These are phyloP conservation scores for Craseonycteris thonglongyai DNA, from an alignment of 2,113 vertebrate genomes.

Conservation along the genomic window DNA sequence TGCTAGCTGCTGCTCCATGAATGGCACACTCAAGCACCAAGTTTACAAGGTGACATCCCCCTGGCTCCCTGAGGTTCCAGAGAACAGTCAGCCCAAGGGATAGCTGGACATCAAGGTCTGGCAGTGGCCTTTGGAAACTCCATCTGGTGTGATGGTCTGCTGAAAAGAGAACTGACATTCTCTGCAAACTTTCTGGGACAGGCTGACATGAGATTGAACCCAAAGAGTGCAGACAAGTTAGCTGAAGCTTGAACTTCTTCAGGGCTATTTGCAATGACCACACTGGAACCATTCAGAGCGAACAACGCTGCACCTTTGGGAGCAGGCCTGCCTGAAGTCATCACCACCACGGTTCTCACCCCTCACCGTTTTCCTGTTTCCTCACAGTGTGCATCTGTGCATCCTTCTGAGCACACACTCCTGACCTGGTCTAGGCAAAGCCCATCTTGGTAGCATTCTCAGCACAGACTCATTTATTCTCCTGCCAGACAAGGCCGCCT, in stretches of 20 bases:
- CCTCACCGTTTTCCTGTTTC: not conserved
- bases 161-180: not conserved
- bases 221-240: not conserved
- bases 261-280: not conserved
- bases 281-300: not conserved
- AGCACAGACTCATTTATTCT: not conserved
- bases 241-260: not conserved
- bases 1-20: not conserved
- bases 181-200: not conserved
- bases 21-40: not conserved
- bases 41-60: not conserved
- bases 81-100: not conserved
- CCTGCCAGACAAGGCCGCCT: not conserved
- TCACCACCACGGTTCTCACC: fast-evolving
- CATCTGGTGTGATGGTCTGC: not conserved
- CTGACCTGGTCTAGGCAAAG: not conserved
- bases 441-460: not conserved
- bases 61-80: not conserved
- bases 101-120: not conserved
- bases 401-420: not conserved
- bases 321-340: not conserved
- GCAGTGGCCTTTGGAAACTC: not conserved
- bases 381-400: not conserved
- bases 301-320: not conserved
- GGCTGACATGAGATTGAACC: not conserved